Evolutionary conservation across 2,797 vertebrate genomes (phyloP).

Genomic region (Aldrovandia affinis): DNA sequence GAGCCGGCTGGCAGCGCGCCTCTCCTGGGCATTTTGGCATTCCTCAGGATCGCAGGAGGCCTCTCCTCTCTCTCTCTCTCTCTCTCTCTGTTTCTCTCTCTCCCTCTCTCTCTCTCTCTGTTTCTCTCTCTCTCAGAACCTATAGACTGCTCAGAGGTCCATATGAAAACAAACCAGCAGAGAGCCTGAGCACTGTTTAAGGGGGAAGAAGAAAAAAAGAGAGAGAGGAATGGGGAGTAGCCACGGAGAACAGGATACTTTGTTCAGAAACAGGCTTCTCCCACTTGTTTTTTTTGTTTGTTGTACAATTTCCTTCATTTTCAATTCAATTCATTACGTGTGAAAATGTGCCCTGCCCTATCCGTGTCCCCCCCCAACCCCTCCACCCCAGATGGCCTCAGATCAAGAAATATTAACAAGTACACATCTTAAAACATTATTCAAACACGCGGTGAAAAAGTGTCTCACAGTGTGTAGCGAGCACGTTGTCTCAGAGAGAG

Average conservation of each 20-base stretch:
- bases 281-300: background rate
- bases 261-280: conserved; percentile 40
- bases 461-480: background rate
- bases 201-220: background rate
- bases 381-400: background rate
- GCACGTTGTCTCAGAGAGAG: conserved; percentile 17
- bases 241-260: background rate
- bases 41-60: conserved; percentile 54
- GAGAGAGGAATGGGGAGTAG: background rate
- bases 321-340: background rate
- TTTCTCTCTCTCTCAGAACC: conserved; percentile 24
- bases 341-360: conserved; percentile 23
- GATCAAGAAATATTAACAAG: background rate
- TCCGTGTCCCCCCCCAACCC: background rate
- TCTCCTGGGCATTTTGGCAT: conserved; percentile 92
- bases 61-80: conserved; percentile 63
- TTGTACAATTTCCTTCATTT: conserved; percentile 9
- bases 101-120: conserved; percentile 43
- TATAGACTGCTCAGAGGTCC: background rate
- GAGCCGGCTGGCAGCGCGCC: conserved; percentile 78
- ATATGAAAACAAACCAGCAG: conserved; percentile 23
- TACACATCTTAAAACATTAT: background rate
- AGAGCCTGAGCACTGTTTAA: background rate
- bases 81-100: conserved; percentile 64
- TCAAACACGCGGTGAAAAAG: conserved; percentile 15